Evolutionary conservation across 2,888 invertebrate genomes (phyloP), one percentile per base, ranked within the genome.

Genomic region (Diaphora mendica): DNA sequence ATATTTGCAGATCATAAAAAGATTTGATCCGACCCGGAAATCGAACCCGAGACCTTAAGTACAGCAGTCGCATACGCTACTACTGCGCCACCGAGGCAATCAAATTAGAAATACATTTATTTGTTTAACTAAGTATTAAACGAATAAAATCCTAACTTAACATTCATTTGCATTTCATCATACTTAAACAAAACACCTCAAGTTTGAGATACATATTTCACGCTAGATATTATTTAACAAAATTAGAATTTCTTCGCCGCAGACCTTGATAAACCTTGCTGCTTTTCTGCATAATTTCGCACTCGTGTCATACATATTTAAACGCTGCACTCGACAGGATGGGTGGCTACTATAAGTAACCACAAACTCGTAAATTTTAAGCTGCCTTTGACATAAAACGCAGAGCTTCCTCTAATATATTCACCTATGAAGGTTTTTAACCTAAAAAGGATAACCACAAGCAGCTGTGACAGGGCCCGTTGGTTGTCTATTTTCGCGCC

Each of bases 281-380:
- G 77, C 74, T 79, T 79, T 75, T 77, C 68, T 77, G 72, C 74
- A 82, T 82, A 77, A 81, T 77, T 64, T 74, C 55, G 44, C 69
- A 77, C 73, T 80, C 71, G 77, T 79, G 73, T 75, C 80, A 78
- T 82, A 80, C 84, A 83, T 84, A 83, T 79, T 83, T 82, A 72
- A 82, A 68, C 76, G 68, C 74, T 81, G 79, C 83, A 80, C 76
- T 77, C 33, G 76, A 75, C 68, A 42, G 66, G 42, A 68, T 75
- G 55, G 81, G 73, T 26, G 39, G 59, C 70, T 64, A 72, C 64
- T 51, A 72, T 70, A 77, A 74, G 72, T 65, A 48, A 74, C 78
- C 77, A 48, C 74, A 71, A 75, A 75, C 82, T 73, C 81, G 78
- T 79, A 77, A 77, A 75, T 84, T 80, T 75, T 73, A 68, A 67